Base-by-base conservation (phyloP, 2,113 vertebrate genomes). In the Manacus vitellinus region DNA sequence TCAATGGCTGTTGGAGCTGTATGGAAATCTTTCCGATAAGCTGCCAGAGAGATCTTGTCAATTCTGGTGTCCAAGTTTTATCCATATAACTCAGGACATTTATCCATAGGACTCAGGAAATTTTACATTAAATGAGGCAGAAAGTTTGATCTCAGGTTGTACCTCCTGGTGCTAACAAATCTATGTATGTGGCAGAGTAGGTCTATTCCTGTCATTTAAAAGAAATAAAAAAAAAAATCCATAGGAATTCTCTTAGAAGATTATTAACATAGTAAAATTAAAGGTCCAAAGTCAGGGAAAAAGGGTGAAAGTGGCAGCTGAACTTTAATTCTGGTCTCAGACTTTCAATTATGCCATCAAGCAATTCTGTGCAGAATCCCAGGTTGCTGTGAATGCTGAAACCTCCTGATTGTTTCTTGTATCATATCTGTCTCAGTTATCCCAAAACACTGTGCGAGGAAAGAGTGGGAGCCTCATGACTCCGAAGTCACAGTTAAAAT, bases 31-130 rank as follows among this genome's bases (percentile, higher is more conserved):
- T 88, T 78, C 70, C 1, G 0, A 73, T 63, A 62, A 82, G 41
- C 74, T 90, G 82, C 74, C n/a, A 56, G 87, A 75, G 78, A 56
- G 71, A 79, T 30, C 51, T 85, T 91, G 63, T 72, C 89, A 70
- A 62, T 30, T 14, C 35, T 47, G 18, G 21, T 12, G 24, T 72
- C 85, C 62, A 73, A 65, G 51, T 78, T 85, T 82, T 79, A 49
- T 43, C 78, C 52, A 16, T 61, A 22, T 7, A 85, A 55, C 31
- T 84, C 43, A 41, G 56, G 47, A 78, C 74, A 73, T 76, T 10
- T 49, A 74, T 78, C 72, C 31, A 8, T 43, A 66, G 7, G 81
- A 63, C 46, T 74, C 31, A 55, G 27, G 51, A 70, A 71, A 75
- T 78, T 73, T 95, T 85, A 62, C 63, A 51, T 39, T 62, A 88